Base-by-base conservation (phyloP, 2,888 invertebrate genomes). In the Hyposoter didymator region DNA sequence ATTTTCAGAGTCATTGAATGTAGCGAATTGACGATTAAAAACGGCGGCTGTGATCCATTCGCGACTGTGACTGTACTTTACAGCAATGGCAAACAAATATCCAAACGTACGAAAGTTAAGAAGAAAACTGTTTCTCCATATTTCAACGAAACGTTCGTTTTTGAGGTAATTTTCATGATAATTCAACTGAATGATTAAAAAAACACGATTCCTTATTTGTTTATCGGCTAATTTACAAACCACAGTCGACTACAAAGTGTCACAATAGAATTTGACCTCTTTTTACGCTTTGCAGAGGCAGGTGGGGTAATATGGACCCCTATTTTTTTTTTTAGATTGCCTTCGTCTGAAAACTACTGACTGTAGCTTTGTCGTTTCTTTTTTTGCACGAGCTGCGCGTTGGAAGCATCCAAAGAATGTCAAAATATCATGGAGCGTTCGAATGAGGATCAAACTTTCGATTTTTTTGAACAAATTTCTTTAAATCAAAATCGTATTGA, bases 41-140 rank as follows among this genome's bases (percentile, higher is more conserved):
- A 97, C 94, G 98, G 98, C 90, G 96, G 97, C 90, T 98, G 98
- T 95, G 98, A 98, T 94, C 98, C 98, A 17, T 98, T 97, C 94
- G 98, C 97, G 88, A 95, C 97, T 89, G 96, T 98, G 91, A 96
- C 97, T 74, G 96, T 97, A 82, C 95, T 96, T 85, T 97, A 97
- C 94, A 96, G 97, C 85, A 98, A 97, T 94, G 97, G 97, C 86
- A 96, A 97, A 93, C 96, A 96, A 94, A 96, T 97, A 90, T 95
- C 96, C 89, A 96, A 97, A 93, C 96, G 97, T 92, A 98, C 98
- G 49, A 97, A 97, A 94, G 96, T 97, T 86, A 96, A 96, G 93
- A 98, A 98, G 95, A 98, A 98, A 95, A 98, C 98, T 76, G 97
- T 97, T 88, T 97, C 97, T 93, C 98, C 98, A 17, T 96, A 97